Evolutionary conservation across 2,888 invertebrate species (phyloP).

Genomic region (Sinotaia quadrata): DNA sequence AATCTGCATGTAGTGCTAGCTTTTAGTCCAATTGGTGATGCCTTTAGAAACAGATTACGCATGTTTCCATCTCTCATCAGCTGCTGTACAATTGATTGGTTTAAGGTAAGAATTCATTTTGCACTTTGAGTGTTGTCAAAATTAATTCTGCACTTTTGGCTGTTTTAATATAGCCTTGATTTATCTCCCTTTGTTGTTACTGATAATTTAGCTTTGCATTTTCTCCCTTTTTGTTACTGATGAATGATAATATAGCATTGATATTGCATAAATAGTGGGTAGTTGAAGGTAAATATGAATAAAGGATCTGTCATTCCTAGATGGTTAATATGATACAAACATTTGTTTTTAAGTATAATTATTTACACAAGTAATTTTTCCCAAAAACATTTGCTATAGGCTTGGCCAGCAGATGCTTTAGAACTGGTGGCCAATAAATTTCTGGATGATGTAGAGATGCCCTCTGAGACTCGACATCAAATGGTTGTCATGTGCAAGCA

Average conservation of each 20-base stretch:
- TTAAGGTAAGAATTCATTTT: slow-evolving; percentile 65
- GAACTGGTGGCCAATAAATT: slow-evolving; percentile 71
- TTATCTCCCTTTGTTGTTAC: background rate
- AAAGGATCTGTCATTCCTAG: no score
- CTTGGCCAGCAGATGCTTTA: slow-evolving; percentile 72
- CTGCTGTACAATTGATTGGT: slow-evolving; percentile 73
- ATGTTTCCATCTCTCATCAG: slow-evolving; percentile 72
- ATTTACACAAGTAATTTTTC: no score
- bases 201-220: background rate
- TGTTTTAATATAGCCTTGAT: background rate
- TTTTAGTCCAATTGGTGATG: slow-evolving; percentile 72
- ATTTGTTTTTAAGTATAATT: no score
- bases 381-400: slow-evolving; percentile 73
- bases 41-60: slow-evolving; percentile 69
- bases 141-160: no score
- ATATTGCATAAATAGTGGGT: no score
- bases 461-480: slow-evolving; percentile 62
- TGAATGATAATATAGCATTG: no score
- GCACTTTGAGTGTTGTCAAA: no score
- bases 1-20: slow-evolving; percentile 71
- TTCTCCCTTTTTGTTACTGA: background rate
- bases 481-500: slow-evolving; percentile 71
- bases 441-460: slow-evolving; percentile 71
- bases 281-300: no score
- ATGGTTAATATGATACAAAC: no score